phyloP scores from a whole-genome alignment of 2,888 invertebrate genomes.

The Tipula lateralis region DNA sequence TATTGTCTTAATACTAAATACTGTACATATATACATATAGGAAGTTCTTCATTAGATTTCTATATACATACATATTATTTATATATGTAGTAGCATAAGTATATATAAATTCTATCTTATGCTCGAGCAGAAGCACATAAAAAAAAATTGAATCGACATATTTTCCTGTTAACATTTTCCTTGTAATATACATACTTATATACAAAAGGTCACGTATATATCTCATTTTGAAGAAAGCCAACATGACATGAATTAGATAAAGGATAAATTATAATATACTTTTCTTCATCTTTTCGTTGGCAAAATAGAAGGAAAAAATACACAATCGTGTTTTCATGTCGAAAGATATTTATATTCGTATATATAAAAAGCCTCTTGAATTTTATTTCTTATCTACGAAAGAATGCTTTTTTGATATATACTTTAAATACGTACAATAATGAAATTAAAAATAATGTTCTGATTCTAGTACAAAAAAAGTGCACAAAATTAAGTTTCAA shows the following conservation, averaged over 20 bases:
- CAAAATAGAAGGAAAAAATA: background rate
- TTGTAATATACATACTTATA: background rate
- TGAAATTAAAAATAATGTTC: background rate
- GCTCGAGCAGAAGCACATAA: background rate
- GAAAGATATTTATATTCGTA: background rate
- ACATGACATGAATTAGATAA: slow-evolving; percentile 19
- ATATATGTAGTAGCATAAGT: too few species aligned
- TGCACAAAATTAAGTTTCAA: background rate
- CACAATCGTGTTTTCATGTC: background rate
- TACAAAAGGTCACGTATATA: background rate
- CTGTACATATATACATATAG: background rate
- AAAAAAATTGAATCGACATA: background rate
- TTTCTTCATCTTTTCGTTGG: background rate
- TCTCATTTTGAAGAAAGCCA: background rate
- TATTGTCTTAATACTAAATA: background rate
- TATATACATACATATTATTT: too few species aligned
- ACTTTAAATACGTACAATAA: background rate
- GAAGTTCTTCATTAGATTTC: background rate
- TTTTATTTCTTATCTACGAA: background rate
- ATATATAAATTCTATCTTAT: background rate
- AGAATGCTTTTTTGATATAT: background rate
- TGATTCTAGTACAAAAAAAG: background rate
- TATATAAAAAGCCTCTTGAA: background rate
- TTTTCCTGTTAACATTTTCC: background rate
- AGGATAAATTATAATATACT: slow-evolving; percentile 24